Evolutionary conservation across 1,140 invertebrate species (phyloP).

Genomic region (Anoplolepis gracilipes): DNA sequence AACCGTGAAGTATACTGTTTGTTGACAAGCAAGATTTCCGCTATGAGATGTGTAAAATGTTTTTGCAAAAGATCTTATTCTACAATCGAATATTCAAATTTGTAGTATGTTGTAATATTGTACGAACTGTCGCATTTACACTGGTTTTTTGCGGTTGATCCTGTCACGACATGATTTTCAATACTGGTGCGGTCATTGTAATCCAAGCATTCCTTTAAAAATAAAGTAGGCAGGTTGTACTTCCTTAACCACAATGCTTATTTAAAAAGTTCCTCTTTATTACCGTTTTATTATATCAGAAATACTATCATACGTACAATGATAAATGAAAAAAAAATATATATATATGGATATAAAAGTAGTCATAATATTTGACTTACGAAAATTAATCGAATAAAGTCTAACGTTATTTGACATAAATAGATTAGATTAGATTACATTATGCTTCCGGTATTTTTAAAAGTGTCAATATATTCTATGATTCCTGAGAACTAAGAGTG

Average conservation of each 20-base stretch:
- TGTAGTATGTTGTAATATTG: background rate
- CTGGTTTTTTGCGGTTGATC: background rate
- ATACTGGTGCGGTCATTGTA: background rate
- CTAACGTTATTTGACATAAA: background rate
- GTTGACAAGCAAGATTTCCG: background rate
- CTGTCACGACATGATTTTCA: background rate
- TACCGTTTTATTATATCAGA: background rate
- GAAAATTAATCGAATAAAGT: background rate
- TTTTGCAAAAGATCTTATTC: constrained; percentile 3
- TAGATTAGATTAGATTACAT: background rate
- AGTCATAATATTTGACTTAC: background rate
- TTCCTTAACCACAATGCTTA: background rate
- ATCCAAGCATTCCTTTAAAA: background rate
- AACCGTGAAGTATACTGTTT: background rate
- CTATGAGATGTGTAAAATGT: too few species aligned
- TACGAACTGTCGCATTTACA: background rate
- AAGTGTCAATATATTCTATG: background rate
- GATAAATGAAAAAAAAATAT: background rate
- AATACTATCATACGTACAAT: background rate
- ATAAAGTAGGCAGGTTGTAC: constrained; percentile 1
- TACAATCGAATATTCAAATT: background rate
- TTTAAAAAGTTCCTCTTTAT: background rate
- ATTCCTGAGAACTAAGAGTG: background rate
- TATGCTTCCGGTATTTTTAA: background rate
- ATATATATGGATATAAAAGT: background rate